phyloP scores from a whole-genome alignment of 2,888 invertebrate species.

The Iphiclides podalirius region DNA sequence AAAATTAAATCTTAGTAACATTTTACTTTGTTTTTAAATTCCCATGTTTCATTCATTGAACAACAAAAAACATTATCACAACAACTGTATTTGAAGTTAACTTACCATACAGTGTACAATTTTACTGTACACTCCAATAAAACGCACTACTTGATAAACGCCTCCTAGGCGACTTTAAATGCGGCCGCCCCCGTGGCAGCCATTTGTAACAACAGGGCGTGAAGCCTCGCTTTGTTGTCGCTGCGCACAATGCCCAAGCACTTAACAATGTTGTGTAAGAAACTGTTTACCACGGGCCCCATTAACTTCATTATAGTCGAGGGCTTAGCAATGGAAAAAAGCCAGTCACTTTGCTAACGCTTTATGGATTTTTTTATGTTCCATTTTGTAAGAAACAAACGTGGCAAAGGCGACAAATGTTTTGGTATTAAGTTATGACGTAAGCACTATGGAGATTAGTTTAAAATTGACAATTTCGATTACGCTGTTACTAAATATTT shows the following conservation, averaged over 20 bases:
- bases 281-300: constrained; percentile 5
- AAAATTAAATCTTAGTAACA: too few species aligned
- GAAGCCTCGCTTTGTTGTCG: constrained; percentile 19
- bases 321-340: neutral
- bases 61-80: too few species aligned
- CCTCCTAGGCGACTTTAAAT: neutral
- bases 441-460: too few species aligned
- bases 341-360: neutral
- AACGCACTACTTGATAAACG: neutral
- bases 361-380: constrained; percentile 2
- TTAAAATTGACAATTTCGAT: too few species aligned
- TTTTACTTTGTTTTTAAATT: too few species aligned
- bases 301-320: constrained; percentile 11
- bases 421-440: too few species aligned
- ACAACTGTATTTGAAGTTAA: too few species aligned
- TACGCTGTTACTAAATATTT: too few species aligned
- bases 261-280: constrained; percentile 40
- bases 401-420: too few species aligned
- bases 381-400: neutral
- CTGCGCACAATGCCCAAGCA: constrained; percentile 40
- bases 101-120: neutral
- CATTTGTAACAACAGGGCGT: constrained; percentile 10
- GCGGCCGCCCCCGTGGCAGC: neutral
- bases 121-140: neutral
- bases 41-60: too few species aligned